These are phyloP conservation scores for Drosophila neonasuta DNA, from an alignment of 2,888 invertebrate genomes.

Conservation along the genomic window DNA sequence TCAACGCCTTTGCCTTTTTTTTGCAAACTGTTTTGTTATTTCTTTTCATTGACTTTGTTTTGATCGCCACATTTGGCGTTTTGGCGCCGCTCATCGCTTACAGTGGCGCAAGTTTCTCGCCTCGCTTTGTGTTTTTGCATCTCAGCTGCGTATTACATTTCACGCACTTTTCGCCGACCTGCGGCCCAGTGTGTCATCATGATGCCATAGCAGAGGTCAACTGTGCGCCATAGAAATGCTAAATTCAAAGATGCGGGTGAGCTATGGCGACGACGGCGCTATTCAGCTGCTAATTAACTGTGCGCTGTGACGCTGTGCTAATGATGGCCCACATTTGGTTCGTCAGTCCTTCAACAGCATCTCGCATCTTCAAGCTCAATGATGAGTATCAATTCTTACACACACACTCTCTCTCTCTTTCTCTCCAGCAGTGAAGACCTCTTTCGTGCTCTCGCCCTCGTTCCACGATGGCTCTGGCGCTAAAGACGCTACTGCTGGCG, in stretches of 20 bases:
- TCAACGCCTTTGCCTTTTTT: slow-evolving; percentile 22
- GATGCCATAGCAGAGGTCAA: slow-evolving; percentile 57
- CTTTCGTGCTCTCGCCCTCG: not conserved
- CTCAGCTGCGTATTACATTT: not conserved
- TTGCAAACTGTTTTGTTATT: slow-evolving; percentile 49
- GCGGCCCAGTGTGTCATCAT: slow-evolving; percentile 56
- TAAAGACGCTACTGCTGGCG: slow-evolving; percentile 41
- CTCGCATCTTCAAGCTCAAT: not conserved
- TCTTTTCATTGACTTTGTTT: slow-evolving; percentile 62
- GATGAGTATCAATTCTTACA: slow-evolving; percentile 9
- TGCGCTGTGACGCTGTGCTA: slow-evolving; percentile 22
- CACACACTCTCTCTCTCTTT: not conserved
- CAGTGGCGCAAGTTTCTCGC: slow-evolving; percentile 37
- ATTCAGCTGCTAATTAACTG: slow-evolving; percentile 48
- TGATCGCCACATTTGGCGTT: slow-evolving; percentile 53
- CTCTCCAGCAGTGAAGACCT: not conserved
- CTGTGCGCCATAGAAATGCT: slow-evolving; percentile 62
- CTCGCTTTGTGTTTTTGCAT: too few species aligned
- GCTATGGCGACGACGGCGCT: slow-evolving; percentile 5
- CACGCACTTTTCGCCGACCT: slow-evolving; percentile 1
- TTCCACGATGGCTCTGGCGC: slow-evolving; percentile 42
- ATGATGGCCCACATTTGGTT: slow-evolving; percentile 50
- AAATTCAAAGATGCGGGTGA: slow-evolving; percentile 61
- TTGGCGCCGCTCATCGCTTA: slow-evolving; percentile 15
- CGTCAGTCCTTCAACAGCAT: slow-evolving; percentile 42